These are phyloP conservation scores for Artemia sp. DNA, from an alignment of 2,888 invertebrate genomes.

Conservation along the genomic window DNA sequence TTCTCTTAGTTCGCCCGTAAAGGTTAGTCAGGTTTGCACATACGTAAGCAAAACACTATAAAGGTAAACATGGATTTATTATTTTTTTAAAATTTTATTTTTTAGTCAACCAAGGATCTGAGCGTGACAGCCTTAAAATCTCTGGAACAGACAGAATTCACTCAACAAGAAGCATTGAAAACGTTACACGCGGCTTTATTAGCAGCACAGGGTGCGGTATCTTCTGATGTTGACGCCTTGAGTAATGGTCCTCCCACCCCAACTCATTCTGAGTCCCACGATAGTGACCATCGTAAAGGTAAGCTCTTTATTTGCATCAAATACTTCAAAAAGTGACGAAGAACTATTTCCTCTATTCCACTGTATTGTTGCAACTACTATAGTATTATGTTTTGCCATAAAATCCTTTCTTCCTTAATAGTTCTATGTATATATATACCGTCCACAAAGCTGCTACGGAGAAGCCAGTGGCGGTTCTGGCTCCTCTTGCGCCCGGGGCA, in stretches of 20 bases:
- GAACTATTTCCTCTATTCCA: too few relatives aligned
- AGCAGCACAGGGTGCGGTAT: constrained; percentile 28
- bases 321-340: constrained; percentile 4
- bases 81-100: constrained; percentile 32
- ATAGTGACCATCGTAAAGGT: constrained; percentile 48
- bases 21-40: too few relatives aligned
- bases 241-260: constrained; percentile 49
- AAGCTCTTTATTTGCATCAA: constrained; percentile 29
- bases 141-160: constrained; percentile 40
- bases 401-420: too few relatives aligned
- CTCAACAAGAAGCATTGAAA: constrained; percentile 40
- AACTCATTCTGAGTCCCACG: constrained; percentile 48
- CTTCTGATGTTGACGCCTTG: constrained; percentile 18
- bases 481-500: too few relatives aligned
- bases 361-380: too few relatives aligned
- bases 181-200: constrained; percentile 37
- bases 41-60: too few relatives aligned
- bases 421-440: too few relatives aligned
- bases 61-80: too few relatives aligned
- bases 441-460: too few relatives aligned
- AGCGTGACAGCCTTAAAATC: constrained; percentile 29
- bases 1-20: too few relatives aligned
- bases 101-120: constrained; percentile 26
- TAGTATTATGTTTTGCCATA: too few relatives aligned
- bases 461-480: too few relatives aligned